These are phyloP conservation scores for Nineta flava DNA, from an alignment of 2,888 invertebrate genomes.

Conservation along the genomic window DNA sequence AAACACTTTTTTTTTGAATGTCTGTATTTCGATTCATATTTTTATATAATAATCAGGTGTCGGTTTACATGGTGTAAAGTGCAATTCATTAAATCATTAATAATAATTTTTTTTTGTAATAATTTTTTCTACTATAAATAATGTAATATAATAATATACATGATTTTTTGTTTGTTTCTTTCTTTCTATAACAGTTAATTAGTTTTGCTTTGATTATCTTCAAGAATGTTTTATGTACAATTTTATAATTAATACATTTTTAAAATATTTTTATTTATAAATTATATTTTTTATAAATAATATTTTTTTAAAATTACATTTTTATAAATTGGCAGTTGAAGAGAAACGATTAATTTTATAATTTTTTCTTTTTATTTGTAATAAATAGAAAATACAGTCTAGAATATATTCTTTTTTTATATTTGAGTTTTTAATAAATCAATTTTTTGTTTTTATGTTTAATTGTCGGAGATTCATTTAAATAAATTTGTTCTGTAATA, in stretches of 20 bases:
- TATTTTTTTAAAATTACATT: not conserved
- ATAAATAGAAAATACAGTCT: no score
- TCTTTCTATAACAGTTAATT: no score
- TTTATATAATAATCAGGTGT: slow-evolving; percentile 1
- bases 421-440: no score
- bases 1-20: no score
- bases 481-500: no score
- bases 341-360: no score
- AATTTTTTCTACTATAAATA: not conserved
- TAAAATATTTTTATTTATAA: not conserved
- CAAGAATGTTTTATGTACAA: not conserved
- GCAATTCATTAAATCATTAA: not conserved
- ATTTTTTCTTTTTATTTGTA: no score
- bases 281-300: not conserved
- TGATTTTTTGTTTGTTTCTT: not conserved
- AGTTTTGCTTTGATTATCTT: not conserved
- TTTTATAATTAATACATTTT: not conserved
- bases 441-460: no score
- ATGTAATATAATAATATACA: not conserved
- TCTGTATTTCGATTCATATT: not conserved
- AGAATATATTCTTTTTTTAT: no score
- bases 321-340: slow-evolving; percentile 1
- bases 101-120: not conserved
- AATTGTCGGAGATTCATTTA: no score
- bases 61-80: slow-evolving; percentile 2